phyloP scores from a whole-genome alignment of 2,888 invertebrate species.

The Minunthozetes semirufus region DNA sequence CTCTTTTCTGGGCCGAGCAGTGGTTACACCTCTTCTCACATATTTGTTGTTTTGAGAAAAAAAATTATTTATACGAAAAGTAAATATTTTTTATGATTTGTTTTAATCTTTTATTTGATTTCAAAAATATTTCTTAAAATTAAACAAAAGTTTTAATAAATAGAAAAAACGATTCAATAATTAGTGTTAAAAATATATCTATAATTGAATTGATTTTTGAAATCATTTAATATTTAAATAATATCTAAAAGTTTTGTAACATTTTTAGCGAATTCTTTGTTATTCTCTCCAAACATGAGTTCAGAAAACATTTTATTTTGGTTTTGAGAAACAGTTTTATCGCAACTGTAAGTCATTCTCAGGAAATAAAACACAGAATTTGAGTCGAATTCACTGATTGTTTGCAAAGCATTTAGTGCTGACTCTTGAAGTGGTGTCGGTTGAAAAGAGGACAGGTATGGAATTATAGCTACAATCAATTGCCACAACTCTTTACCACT shows the following conservation, averaged over 20 bases:
- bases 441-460: neutral
- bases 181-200: neutral
- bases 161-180: neutral
- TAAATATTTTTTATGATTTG: neutral
- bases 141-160: neutral
- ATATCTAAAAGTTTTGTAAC: neutral
- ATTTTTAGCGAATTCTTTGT: constrained; percentile 5
- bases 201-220: neutral
- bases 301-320: neutral
- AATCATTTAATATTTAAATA: neutral
- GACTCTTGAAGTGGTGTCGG: neutral
- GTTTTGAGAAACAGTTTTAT: neutral
- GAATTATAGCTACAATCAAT: neutral
- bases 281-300: neutral
- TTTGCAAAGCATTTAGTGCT: neutral
- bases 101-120: neutral
- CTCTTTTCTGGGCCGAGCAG: constrained; percentile 1
- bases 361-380: neutral
- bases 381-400: neutral
- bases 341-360: neutral
- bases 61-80: neutral
- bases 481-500: constrained; percentile 19
- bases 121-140: neutral
- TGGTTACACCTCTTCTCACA: neutral
- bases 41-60: neutral